phyloP scores from a whole-genome alignment of 1,140 invertebrate genomes.

The Hermetia illucens region DNA sequence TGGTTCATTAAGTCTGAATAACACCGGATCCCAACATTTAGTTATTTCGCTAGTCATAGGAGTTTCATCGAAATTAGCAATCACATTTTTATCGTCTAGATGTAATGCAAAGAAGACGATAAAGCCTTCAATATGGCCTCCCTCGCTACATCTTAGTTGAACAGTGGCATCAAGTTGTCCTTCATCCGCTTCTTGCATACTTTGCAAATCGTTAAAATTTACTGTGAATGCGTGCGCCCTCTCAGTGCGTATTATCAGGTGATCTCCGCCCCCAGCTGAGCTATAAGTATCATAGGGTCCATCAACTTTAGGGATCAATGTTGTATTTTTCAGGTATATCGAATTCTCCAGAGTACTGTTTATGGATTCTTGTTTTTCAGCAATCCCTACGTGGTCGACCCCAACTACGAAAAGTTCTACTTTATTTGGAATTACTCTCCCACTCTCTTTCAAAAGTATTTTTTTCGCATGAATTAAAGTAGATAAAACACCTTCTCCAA shows the following conservation, averaged over 20 bases:
- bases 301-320: constrained; percentile 28
- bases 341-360: constrained; percentile 15
- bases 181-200: constrained; percentile 32
- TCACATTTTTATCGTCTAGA: constrained; percentile 44
- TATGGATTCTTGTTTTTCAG: constrained; percentile 30
- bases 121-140: constrained; percentile 40
- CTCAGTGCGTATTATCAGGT: constrained; percentile 45
- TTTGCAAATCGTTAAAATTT: constrained; percentile 46
- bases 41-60: constrained; percentile 29
- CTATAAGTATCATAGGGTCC: constrained; percentile 56
- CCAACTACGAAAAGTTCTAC: constrained; percentile 48
- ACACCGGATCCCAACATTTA: constrained; percentile 62
- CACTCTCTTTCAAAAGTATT: constrained; percentile 35
- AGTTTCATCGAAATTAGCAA: constrained; percentile 38
- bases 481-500: constrained; percentile 56
- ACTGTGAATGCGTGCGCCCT: constrained; percentile 39
- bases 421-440: constrained; percentile 42
- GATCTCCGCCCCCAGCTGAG: constrained; percentile 35
- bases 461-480: constrained; percentile 53
- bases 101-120: constrained; percentile 59
- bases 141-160: constrained; percentile 23
- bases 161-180: constrained; percentile 29
- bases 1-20: constrained; percentile 41
- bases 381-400: constrained; percentile 33
- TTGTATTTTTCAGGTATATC: constrained; percentile 23